Conservation (phyloP, 2,888 invertebrate species). For the Cephus pulcher region DNA sequence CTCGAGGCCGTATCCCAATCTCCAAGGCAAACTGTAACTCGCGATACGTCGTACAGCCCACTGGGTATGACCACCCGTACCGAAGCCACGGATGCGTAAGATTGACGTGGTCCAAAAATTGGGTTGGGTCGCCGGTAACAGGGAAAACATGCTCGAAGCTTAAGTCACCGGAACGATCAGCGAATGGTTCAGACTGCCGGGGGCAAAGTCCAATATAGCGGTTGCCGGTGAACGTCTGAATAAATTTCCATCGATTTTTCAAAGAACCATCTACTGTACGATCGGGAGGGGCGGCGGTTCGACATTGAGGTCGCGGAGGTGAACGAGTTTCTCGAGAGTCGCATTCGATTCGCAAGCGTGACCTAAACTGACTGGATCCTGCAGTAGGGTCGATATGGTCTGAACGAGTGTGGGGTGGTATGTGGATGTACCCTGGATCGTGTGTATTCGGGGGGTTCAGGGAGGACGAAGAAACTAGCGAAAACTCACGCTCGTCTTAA, state of each 20-base stretch:
- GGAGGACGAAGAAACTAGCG: neutral
- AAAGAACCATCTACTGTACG: neutral
- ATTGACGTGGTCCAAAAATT: neutral
- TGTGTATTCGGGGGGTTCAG: neutral
- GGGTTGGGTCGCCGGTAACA: too few species aligned
- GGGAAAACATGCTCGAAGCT: neutral
- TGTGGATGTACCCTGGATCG: neutral
- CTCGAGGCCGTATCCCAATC: too few species aligned
- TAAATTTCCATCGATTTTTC: conserved; percentile 7
- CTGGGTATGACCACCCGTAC: neutral
- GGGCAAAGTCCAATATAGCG: neutral
- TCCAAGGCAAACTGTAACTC: neutral
- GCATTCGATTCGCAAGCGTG: neutral
- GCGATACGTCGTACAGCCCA: neutral
- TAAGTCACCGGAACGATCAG: neutral
- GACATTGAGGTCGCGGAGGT: neutral
- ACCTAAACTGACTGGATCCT: neutral
- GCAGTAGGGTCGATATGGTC: neutral
- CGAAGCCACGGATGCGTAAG: neutral
- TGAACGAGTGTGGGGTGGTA: neutral
- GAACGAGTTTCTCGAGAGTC: neutral
- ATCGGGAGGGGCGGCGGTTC: neutral
- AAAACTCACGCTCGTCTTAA: neutral
- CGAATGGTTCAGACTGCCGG: neutral
- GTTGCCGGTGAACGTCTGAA: neutral